Conservation (phyloP, 2,888 invertebrate species). For the Lycaena phlaeas region DNA sequence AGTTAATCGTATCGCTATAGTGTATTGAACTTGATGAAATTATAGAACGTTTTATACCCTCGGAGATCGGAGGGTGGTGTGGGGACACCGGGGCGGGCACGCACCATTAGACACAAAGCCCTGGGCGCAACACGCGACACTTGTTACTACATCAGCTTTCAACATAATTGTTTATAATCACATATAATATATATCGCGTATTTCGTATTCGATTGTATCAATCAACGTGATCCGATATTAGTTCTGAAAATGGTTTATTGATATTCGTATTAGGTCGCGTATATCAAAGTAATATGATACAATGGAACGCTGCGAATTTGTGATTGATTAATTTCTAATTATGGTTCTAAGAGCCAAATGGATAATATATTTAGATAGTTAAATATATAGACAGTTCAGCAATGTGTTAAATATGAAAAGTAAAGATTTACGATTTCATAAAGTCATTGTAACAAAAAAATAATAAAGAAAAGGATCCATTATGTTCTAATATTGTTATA, state of each 20-base stretch:
- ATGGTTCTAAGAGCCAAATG: no score
- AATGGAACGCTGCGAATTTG: no score
- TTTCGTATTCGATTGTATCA: neutral
- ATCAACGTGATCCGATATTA: conserved; percentile 1
- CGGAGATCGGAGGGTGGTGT: conserved; percentile 39
- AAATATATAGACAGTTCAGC: no score
- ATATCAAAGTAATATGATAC: no score
- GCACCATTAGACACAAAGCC: conserved; percentile 60
- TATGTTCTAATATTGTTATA: no score
- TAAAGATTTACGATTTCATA: no score
- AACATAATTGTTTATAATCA: conserved; percentile 66
- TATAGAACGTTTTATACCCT: conserved; percentile 19
- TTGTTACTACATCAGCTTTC: conserved; percentile 54
- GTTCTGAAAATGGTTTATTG: neutral
- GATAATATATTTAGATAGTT: no score
- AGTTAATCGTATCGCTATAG: conserved; percentile 5
- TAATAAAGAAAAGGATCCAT: no score
- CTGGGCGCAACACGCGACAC: conserved; percentile 56
- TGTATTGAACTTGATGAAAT: conserved; percentile 19
- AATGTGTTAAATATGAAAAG: no score
- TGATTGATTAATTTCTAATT: no score
- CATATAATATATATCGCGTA: conserved; percentile 22
- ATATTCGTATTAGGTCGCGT: no score
- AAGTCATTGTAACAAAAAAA: no score
- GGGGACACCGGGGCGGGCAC: conserved; percentile 39